A percentile compares a stretch with the other conserved stretches of the same genome.
These are phyloP conservation scores for Lophotis ruficrista DNA, from an alignment of 2,113 vertebrate genomes.

Conservation along the genomic window DNA sequence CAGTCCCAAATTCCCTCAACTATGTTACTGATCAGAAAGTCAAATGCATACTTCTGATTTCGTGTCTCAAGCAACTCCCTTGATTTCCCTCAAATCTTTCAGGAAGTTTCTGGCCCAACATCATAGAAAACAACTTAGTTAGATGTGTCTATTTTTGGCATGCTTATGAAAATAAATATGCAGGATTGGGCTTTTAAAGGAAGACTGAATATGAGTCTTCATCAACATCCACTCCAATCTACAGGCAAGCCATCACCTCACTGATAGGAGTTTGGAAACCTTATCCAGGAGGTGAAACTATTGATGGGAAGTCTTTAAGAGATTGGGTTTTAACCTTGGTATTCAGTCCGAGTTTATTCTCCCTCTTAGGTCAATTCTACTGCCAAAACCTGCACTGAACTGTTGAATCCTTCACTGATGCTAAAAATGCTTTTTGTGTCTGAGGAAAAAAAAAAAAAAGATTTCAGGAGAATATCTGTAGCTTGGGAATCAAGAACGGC, in stretches of 20 bases:
- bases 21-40: not conserved
- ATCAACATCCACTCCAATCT: not conserved
- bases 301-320: not conserved
- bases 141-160: not conserved
- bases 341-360: not conserved
- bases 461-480: not conserved
- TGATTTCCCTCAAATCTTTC: not conserved
- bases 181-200: not conserved
- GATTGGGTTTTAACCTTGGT: not conserved
- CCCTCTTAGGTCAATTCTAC: not conserved
- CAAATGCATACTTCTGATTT: not conserved
- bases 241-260: not conserved
- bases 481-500: not conserved
- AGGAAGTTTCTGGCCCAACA: not conserved
- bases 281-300: not conserved
- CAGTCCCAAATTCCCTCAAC: not conserved
- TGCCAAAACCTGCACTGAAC: not conserved
- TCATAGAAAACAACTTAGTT: not conserved
- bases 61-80: not conserved
- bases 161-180: not conserved
- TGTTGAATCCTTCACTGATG: not conserved
- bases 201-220: not conserved
- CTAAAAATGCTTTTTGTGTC: not conserved
- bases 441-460: not conserved
- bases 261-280: not conserved